phyloP scores from a whole-genome alignment of 2,797 vertebrate species.

The Hylomyscus alleni region DNA sequence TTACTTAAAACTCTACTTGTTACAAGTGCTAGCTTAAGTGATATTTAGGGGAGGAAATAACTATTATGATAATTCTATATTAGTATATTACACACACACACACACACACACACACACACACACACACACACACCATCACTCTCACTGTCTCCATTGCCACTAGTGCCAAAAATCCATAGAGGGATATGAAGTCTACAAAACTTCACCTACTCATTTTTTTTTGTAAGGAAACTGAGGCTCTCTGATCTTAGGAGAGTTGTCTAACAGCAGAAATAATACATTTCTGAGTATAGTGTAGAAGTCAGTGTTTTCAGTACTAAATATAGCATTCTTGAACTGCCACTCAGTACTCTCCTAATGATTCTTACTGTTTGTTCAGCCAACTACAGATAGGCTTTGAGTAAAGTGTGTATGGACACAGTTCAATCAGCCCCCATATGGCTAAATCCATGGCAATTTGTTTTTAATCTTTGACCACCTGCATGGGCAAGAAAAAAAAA shows the following conservation, averaged over 20 bases:
- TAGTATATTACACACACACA: not conserved
- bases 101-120: not conserved
- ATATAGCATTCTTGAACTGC: not conserved
- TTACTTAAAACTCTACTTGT: not conserved
- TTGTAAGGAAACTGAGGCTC: not conserved
- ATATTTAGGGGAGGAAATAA: not conserved
- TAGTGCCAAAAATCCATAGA: not conserved
- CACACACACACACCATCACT: not conserved
- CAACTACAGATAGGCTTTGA: not conserved
- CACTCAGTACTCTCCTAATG: not conserved
- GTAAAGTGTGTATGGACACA: slow-evolving; percentile 36
- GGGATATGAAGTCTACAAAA: not conserved
- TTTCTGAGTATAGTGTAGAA: slow-evolving; percentile 14
- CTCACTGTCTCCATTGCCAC: not conserved
- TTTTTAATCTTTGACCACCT: slow-evolving; percentile 32
- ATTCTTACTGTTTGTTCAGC: slow-evolving; percentile 55
- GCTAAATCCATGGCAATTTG: slow-evolving; percentile 13
- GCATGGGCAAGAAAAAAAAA: slow-evolving; percentile 36
- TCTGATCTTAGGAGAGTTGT: not conserved
- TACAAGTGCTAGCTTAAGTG: not conserved
- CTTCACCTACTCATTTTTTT: slow-evolving; percentile 19
- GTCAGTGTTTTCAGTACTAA: not conserved
- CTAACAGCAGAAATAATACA: not conserved
- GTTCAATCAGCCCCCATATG: slow-evolving; percentile 41
- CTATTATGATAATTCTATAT: not conserved